Conservation (phyloP, 2,113 vertebrate genomes). For the Aleadryas rufinucha region DNA sequence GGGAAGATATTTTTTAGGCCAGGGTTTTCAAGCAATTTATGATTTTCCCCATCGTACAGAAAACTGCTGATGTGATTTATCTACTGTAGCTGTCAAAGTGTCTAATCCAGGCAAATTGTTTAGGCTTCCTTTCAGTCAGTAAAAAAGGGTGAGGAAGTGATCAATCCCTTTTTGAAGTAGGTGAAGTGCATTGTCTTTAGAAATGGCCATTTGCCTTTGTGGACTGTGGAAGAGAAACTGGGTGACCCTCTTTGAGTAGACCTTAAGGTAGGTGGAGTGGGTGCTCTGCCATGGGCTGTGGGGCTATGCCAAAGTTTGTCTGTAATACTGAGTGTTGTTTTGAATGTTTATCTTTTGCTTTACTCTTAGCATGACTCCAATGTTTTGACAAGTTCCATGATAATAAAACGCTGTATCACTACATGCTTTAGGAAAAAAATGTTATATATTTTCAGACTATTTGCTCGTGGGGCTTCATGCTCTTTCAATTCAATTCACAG, state of each 20-base stretch:
- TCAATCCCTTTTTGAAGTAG: not conserved
- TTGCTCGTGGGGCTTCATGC: not conserved
- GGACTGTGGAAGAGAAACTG: not conserved
- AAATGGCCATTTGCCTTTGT: not conserved
- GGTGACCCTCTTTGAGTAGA: not conserved
- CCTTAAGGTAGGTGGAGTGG: not conserved
- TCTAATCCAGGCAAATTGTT: not conserved
- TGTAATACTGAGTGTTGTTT: not conserved
- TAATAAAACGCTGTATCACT: not conserved
- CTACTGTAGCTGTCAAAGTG: not conserved
- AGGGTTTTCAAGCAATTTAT: not conserved
- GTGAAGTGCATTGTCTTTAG: not conserved
- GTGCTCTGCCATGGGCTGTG: not conserved
- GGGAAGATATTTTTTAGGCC: not conserved
- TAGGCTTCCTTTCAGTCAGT: not conserved
- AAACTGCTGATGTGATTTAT: not conserved
- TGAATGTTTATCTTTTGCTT: not conserved
- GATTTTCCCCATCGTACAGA: not conserved
- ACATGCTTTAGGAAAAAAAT: not conserved
- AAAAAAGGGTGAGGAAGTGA: not conserved
- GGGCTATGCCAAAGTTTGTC: not conserved
- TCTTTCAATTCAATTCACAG: not conserved
- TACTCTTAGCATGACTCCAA: not conserved
- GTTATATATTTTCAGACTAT: not conserved
- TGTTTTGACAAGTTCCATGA: not conserved